These are phyloP conservation scores for Tylochromis polylepis DNA, from an alignment of 2,113 vertebrate genomes.

Conservation along the genomic window DNA sequence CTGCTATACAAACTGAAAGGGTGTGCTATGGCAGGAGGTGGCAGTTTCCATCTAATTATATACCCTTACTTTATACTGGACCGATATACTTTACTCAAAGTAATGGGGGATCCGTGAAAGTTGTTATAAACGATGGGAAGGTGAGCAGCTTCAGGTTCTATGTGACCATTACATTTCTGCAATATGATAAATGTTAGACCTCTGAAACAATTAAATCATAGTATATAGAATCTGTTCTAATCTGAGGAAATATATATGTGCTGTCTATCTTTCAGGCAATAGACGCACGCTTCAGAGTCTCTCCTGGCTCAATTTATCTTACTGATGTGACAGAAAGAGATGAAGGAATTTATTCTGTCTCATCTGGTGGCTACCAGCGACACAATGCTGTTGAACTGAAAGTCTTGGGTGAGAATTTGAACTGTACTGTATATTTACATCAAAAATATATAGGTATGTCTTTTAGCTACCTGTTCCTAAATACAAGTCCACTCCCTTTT, in stretches of 20 bases:
- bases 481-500: neutral
- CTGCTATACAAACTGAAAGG: rapidly evolving
- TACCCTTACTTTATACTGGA: rapidly evolving
- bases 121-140: neutral
- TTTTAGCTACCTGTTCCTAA: neutral
- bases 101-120: neutral
- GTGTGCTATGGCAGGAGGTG: neutral
- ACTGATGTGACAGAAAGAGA: conserved; percentile 20
- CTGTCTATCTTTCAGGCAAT: neutral
- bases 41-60: rapidly evolving
- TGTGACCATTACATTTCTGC: neutral
- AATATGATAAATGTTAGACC: neutral
- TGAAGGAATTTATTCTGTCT: neutral
- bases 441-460: neutral
- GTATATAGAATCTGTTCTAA: neutral
- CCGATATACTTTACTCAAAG: conserved; percentile 18
- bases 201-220: neutral
- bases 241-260: neutral
- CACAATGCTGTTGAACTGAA: neutral
- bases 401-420: conserved; percentile 21
- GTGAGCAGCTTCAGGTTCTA: neutral
- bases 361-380: rapidly evolving
- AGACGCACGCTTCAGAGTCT: neutral
- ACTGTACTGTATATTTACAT: neutral
- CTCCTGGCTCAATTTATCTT: rapidly evolving